Percentiles rank a stretch among this genome's conserved stretches.
These are phyloP conservation scores for Amyelois transitella DNA, from an alignment of 1,140 invertebrate species.

Conservation along the genomic window DNA sequence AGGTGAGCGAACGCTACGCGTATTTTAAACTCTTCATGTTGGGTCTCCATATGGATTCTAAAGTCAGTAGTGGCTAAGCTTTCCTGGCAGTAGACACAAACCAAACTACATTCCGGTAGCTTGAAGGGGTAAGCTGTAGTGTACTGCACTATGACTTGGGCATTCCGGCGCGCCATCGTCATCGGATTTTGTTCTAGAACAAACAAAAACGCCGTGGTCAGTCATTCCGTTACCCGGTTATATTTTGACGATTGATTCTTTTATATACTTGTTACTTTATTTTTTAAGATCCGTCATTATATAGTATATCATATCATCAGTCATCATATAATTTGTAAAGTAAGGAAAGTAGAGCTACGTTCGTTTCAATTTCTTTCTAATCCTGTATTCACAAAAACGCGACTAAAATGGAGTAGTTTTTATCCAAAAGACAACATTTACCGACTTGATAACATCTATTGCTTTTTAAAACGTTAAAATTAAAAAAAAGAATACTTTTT, in stretches of 20 bases:
- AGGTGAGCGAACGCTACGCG: conserved; percentile 42
- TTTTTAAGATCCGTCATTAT: too few relatives aligned
- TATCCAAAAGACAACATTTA: too few relatives aligned
- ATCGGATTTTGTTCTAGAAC: conserved; percentile 52
- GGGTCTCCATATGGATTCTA: conserved; percentile 34
- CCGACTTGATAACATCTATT: too few relatives aligned
- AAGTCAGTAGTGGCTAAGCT: conserved; percentile 35
- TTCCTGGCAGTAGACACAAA: conserved; percentile 55
- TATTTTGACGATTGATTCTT: background rate
- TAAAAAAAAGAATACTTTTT: too few relatives aligned
- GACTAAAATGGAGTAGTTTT: too few relatives aligned
- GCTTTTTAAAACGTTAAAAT: too few relatives aligned
- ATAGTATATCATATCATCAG: too few relatives aligned
- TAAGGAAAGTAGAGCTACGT: too few relatives aligned
- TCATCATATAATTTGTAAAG: too few relatives aligned
- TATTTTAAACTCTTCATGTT: conserved; percentile 37
- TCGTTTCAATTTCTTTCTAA: too few relatives aligned
- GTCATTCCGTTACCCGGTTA: too few relatives aligned
- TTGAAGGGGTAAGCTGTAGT: conserved; percentile 53
- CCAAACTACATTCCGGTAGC: conserved; percentile 38
- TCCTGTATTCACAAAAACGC: too few relatives aligned
- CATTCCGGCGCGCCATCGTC: conserved; percentile 44
- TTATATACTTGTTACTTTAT: conserved; percentile 33
- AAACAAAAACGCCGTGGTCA: conserved; percentile 44
- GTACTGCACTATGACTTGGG: conserved; percentile 50